phyloP scores from a whole-genome alignment of 2,797 vertebrate species.

The Phrynocephalus guinanensis region DNA sequence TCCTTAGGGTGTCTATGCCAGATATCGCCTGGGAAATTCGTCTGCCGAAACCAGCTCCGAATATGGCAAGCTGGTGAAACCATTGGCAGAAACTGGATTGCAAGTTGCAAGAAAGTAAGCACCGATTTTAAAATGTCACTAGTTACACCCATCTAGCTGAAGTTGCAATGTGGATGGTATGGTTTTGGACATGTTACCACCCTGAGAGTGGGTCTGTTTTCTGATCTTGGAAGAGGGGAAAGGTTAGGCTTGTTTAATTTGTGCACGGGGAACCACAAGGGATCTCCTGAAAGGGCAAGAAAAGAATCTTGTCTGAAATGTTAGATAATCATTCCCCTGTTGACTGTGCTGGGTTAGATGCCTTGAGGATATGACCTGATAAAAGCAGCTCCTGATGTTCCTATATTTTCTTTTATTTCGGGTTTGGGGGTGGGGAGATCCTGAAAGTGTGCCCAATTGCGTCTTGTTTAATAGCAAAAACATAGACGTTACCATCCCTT shows the following conservation, averaged over 20 bases:
- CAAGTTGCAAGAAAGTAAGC: constrained; percentile 84
- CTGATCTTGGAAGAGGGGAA: no score
- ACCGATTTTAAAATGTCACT: neutral
- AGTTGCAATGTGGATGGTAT: neutral
- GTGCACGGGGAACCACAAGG: no score
- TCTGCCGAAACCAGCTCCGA: constrained; percentile 83
- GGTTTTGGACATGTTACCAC: neutral
- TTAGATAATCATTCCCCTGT: no score
- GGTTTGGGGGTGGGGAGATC: neutral
- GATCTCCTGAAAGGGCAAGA: no score
- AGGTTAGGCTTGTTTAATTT: no score
- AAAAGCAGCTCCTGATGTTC: no score
- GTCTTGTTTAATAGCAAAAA: neutral
- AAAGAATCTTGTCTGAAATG: no score
- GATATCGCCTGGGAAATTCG: constrained; percentile 90
- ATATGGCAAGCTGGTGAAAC: constrained; percentile 84
- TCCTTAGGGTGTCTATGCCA: constrained; percentile 89
- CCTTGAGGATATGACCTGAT: no score
- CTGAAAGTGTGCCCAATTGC: neutral
- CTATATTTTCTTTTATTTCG: neutral
- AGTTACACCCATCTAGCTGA: constrained; percentile 17
- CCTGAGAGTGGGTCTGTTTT: no score
- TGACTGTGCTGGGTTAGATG: no score
- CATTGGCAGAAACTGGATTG: constrained; percentile 86
- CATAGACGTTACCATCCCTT: neutral